Evolutionary conservation across 2,797 vertebrate species (phyloP).

Genomic region (Gymnodraco acuticeps): DNA sequence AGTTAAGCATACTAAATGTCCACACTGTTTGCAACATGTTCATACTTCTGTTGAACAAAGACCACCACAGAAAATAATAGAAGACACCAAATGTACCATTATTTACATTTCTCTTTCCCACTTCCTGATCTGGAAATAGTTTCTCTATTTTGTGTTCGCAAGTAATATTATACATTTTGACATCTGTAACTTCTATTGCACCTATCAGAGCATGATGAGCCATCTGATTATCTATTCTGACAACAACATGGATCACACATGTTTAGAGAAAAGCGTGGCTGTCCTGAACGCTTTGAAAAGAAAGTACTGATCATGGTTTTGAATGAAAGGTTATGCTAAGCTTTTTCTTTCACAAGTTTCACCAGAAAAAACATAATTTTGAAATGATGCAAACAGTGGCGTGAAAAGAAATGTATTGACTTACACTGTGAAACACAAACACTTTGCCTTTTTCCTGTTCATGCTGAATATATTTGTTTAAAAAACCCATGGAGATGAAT

Average conservation of each 20-base stretch:
- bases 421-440: slow-evolving; percentile 30
- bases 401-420: slow-evolving; percentile 37
- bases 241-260: slow-evolving; percentile 11
- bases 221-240: slow-evolving; percentile 1
- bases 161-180: background rate
- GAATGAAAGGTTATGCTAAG: slow-evolving; percentile 21
- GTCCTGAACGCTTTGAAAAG: slow-evolving; percentile 29
- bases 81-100: background rate
- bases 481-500: slow-evolving; percentile 50
- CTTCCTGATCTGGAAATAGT: background rate
- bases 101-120: background rate
- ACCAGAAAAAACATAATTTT: slow-evolving; percentile 28
- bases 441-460: slow-evolving; percentile 31
- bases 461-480: slow-evolving; percentile 36
- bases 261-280: background rate
- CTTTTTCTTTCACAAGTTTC: slow-evolving; percentile 3
- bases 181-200: background rate
- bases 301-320: slow-evolving; percentile 13
- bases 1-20: background rate
- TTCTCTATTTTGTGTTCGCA: slow-evolving; percentile 9
- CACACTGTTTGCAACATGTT: background rate
- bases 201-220: background rate
- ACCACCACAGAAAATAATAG: background rate
- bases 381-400: slow-evolving; percentile 24
- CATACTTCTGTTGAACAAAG: background rate